These are phyloP conservation scores for Alauda arvensis DNA, from an alignment of 2,797 vertebrate species.

Conservation along the genomic window DNA sequence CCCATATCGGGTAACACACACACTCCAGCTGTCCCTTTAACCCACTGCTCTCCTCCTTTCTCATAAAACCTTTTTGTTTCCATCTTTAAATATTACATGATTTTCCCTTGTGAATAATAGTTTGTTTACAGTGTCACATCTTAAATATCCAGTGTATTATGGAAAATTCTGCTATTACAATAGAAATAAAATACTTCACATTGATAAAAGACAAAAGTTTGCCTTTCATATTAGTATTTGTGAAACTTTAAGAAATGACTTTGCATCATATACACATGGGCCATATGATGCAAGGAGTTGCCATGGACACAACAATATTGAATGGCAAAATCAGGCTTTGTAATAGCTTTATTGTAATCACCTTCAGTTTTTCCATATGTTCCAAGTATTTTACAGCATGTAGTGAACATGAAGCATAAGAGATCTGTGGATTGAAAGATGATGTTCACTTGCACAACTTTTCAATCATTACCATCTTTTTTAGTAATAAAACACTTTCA, in stretches of 20 bases:
- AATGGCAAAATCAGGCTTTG: conserved; percentile 7
- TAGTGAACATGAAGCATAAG: background rate
- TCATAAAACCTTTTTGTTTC: background rate
- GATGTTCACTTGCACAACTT: background rate
- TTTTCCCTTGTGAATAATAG: background rate
- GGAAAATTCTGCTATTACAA: background rate
- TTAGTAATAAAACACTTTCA: background rate
- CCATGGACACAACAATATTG: background rate
- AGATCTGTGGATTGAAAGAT: background rate
- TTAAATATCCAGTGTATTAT: background rate
- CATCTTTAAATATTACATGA: background rate
- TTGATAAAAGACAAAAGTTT: conserved; percentile 10
- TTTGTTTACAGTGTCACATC: background rate
- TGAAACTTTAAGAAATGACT: conserved; percentile 11
- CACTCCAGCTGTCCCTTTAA: conserved; percentile 28
- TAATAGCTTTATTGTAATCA: conserved; percentile 22
- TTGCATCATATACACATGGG: conserved; percentile 2
- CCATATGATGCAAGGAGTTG: conserved; percentile 10
- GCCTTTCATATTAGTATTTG: background rate
- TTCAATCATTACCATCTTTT: background rate
- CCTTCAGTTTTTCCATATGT: conserved; percentile 14
- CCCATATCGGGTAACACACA: background rate
- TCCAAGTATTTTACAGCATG: background rate
- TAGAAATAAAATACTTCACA: background rate
- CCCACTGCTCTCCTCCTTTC: conserved; percentile 19